phyloP scores from a whole-genome alignment of 2,797 vertebrate genomes.

The Hylomyscus alleni region DNA sequence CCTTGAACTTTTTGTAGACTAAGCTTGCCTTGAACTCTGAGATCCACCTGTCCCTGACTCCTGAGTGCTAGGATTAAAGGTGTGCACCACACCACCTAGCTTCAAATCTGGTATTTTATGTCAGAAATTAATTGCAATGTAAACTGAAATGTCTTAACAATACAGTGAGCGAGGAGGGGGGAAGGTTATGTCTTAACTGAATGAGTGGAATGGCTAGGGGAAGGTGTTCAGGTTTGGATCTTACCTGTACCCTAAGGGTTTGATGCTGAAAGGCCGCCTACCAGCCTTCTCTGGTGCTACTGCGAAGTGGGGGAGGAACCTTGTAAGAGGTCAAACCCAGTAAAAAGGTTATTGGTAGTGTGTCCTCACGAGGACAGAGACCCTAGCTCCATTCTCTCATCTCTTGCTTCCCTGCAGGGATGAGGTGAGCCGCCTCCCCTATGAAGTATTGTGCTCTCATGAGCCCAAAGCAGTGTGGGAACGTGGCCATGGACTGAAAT shows the following conservation, averaged over 20 bases:
- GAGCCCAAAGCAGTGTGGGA: background rate
- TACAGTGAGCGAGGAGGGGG: background rate
- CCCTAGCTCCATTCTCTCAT: background rate
- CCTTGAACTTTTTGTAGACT: too few species aligned
- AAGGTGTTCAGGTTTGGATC: background rate
- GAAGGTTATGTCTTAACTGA: background rate
- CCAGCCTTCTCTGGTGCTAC: background rate
- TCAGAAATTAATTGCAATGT: background rate
- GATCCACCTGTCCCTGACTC: background rate
- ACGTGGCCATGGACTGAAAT: background rate
- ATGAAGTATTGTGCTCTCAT: too few species aligned
- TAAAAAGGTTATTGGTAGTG: background rate
- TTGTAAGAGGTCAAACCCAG: background rate
- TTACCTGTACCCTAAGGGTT: background rate
- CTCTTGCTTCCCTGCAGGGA: background rate
- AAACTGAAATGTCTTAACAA: background rate
- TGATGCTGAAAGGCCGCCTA: background rate
- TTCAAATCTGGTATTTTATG: background rate
- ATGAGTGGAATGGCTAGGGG: too few species aligned
- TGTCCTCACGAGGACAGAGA: too few species aligned
- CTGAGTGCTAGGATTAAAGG: background rate
- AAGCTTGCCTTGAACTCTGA: background rate
- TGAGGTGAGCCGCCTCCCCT: background rate
- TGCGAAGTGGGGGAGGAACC: background rate
- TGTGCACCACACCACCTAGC: background rate